A percentile compares a stretch with the other conserved stretches of the same genome.
Evolutionary conservation across 2,888 invertebrate species (phyloP).

Genomic region (Tenodera sinensis): DNA sequence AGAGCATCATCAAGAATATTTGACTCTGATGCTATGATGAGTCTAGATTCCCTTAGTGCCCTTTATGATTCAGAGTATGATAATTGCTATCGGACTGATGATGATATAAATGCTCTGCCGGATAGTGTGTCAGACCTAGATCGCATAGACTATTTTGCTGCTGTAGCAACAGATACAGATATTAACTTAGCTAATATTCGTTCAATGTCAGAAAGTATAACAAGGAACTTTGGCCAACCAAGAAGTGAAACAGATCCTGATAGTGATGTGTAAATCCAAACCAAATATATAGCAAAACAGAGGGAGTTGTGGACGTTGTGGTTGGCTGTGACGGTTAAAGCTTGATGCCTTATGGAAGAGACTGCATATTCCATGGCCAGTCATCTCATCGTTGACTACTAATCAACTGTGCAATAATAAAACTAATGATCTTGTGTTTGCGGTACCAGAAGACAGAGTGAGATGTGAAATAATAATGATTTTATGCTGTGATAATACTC

Average conservation of each 20-base stretch:
- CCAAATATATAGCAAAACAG: not conserved
- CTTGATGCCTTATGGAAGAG: not conserved
- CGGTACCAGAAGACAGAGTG: not conserved
- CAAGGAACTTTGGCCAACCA: slow-evolving; percentile 70
- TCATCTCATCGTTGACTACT: not conserved
- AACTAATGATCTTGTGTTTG: not conserved
- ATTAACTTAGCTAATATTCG: slow-evolving; percentile 70
- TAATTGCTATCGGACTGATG: slow-evolving; percentile 55
- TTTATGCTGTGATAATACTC: not conserved
- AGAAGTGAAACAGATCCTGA: slow-evolving; percentile 62
- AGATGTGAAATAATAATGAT: not conserved
- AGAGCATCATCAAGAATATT: slow-evolving; percentile 78
- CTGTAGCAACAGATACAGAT: slow-evolving; percentile 47
- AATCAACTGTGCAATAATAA: not conserved
- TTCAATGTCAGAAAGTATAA: slow-evolving; percentile 72
- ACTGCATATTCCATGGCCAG: not conserved
- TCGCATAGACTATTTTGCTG: slow-evolving; percentile 30
- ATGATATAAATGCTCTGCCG: slow-evolving; percentile 27
- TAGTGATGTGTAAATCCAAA: slow-evolving; percentile 54
- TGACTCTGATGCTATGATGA: slow-evolving; percentile 71
- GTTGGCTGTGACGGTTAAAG: not conserved
- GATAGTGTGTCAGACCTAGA: slow-evolving; percentile 31
- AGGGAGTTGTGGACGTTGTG: not conserved
- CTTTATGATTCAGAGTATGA: slow-evolving; percentile 77
- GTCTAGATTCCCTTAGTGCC: slow-evolving; percentile 75